Percentiles rank a stretch among this genome's conserved stretches.
These are phyloP conservation scores for Mantis religiosa DNA, from an alignment of 2,888 invertebrate species.

Conservation along the genomic window DNA sequence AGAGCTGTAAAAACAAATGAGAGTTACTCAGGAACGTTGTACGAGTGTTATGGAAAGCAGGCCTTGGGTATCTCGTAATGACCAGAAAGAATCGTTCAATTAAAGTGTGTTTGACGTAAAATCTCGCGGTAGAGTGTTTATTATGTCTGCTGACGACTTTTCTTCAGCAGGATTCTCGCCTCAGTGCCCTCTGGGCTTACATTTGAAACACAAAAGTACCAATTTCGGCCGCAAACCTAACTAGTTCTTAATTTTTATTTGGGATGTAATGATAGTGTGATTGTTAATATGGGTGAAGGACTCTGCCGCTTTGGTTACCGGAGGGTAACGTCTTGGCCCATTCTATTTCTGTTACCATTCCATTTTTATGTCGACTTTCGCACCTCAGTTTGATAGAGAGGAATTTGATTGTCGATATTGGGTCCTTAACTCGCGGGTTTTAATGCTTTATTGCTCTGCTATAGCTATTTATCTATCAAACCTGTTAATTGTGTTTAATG, in stretches of 20 bases:
- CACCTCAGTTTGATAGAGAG: no score
- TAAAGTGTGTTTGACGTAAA: not conserved
- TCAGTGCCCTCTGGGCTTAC: not conserved
- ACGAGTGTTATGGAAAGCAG: not conserved
- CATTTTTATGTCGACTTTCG: no score
- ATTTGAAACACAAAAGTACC: not conserved
- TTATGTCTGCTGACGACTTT: not conserved
- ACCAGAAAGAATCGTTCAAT: not conserved
- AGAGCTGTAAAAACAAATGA: no score
- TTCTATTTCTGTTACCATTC: no score
- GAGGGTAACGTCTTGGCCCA: no score
- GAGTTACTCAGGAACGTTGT: no score
- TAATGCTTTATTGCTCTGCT: no score
- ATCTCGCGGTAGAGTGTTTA: not conserved
- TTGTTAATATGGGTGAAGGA: not conserved
- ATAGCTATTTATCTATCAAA: no score
- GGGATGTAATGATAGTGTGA: not conserved
- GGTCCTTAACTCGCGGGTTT: no score
- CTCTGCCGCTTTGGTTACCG: no score
- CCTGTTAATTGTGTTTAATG: no score
- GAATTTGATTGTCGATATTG: no score
- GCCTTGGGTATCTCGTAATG: not conserved
- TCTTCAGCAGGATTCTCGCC: not conserved
- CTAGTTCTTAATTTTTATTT: not conserved
- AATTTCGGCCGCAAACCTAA: not conserved